These are phyloP conservation scores for Cheilosia impressa DNA, from an alignment of 2,888 invertebrate genomes.

Conservation along the genomic window DNA sequence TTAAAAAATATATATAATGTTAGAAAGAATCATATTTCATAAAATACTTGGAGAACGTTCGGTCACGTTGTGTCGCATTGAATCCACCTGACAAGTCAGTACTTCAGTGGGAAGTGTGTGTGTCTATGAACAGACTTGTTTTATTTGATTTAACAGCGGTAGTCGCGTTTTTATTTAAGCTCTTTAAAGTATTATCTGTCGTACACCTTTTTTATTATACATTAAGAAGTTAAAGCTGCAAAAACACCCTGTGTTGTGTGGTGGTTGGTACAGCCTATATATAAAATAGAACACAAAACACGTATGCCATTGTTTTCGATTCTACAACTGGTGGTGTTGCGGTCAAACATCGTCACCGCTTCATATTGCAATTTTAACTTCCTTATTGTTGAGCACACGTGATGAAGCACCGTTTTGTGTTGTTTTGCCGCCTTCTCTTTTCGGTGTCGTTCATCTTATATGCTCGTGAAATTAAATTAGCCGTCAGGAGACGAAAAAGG, in stretches of 20 bases:
- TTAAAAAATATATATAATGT: background rate
- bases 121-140: background rate
- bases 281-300: constrained; percentile 22
- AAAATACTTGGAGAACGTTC: background rate
- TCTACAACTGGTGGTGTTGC: constrained; percentile 32
- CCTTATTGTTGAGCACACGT: constrained; percentile 71
- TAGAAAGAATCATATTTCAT: background rate
- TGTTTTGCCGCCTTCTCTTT: constrained; percentile 32
- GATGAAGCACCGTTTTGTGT: constrained; percentile 60
- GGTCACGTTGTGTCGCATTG: background rate
- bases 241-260: background rate
- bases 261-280: background rate
- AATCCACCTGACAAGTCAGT: background rate
- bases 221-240: background rate
- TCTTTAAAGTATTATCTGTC: too few relatives aligned
- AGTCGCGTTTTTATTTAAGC: too few relatives aligned
- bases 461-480: constrained; percentile 55
- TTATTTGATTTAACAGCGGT: background rate
- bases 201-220: background rate
- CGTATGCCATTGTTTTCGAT: constrained; percentile 44
- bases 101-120: background rate
- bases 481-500: constrained; percentile 22
- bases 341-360: constrained; percentile 55
- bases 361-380: constrained; percentile 63
- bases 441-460: constrained; percentile 47